A percentile compares a stretch with the other conserved stretches of the same genome.
Conservation (phyloP, 2,113 vertebrate species). For the Sylvia atricapilla region DNA sequence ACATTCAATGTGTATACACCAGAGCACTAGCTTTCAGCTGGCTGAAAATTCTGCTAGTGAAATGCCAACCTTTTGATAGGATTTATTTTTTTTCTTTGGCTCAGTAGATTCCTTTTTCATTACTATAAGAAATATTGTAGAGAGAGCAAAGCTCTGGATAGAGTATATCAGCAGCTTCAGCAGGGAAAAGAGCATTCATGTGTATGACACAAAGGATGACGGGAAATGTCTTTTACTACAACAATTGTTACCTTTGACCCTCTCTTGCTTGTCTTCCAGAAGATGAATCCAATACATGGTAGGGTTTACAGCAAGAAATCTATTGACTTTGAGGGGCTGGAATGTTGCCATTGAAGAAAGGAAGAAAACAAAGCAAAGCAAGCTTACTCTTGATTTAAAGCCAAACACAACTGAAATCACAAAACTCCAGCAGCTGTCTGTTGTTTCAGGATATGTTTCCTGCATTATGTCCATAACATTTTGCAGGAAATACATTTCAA, state of each 20-base stretch:
- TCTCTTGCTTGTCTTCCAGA: not conserved
- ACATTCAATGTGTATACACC: not conserved
- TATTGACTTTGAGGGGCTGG: not conserved
- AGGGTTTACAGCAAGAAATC: not conserved
- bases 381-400: not conserved
- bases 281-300: not conserved
- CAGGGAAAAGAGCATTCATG: not conserved
- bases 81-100: constrained; percentile 7
- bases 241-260: not conserved
- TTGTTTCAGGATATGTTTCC: constrained; percentile 1
- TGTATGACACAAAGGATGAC: not conserved
- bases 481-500: not conserved
- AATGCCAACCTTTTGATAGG: not conserved
- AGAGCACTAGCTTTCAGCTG: not conserved
- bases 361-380: not conserved
- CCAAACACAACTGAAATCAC: not conserved
- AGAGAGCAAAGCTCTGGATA: not conserved
- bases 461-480: not conserved
- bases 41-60: not conserved
- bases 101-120: constrained; percentile 30
- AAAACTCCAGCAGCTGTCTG: not conserved
- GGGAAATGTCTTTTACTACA: not conserved
- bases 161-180: not conserved
- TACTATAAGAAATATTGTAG: not conserved
- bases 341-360: not conserved